Evolutionary conservation across 1,140 invertebrate genomes (phyloP).

Genomic region (Habropoda laboriosa): DNA sequence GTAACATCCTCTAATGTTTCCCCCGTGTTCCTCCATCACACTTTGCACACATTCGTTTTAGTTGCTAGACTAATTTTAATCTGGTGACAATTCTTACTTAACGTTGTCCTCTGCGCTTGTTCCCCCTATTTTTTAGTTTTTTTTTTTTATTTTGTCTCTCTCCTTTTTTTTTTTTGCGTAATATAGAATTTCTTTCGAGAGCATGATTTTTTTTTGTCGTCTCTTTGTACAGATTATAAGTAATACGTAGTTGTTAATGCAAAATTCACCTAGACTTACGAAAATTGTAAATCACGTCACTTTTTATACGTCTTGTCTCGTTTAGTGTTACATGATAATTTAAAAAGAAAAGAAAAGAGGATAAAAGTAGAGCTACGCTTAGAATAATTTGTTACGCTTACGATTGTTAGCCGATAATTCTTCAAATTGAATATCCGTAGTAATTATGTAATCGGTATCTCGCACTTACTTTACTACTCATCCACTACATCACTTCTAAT

Average conservation of each 20-base stretch:
- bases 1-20: conserved; percentile 1
- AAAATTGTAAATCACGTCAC: conserved; percentile 18
- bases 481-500: conserved; percentile 1
- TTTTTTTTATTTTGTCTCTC: too few species aligned
- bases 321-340: too few species aligned
- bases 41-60: conserved; percentile 42
- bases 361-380: conserved; percentile 35
- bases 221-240: conserved; percentile 22
- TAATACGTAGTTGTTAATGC: conserved; percentile 22
- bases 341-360: too few species aligned
- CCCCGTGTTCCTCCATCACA: conserved; percentile 5
- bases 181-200: conserved; percentile 28
- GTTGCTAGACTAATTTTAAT: conserved; percentile 35
- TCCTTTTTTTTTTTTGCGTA: conserved; percentile 40
- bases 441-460: conserved; percentile 21
- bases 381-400: conserved; percentile 25
- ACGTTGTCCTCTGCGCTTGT: conserved; percentile 40
- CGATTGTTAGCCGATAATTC: not conserved
- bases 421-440: not conserved
- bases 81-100: not conserved
- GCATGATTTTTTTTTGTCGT: conserved; percentile 58
- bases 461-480: conserved; percentile 32
- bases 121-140: not conserved
- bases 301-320: conserved; percentile 6
- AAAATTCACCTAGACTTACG: not conserved